Evolutionary conservation across 2,113 vertebrate genomes (phyloP).

Genomic region (Phycodurus eques): DNA sequence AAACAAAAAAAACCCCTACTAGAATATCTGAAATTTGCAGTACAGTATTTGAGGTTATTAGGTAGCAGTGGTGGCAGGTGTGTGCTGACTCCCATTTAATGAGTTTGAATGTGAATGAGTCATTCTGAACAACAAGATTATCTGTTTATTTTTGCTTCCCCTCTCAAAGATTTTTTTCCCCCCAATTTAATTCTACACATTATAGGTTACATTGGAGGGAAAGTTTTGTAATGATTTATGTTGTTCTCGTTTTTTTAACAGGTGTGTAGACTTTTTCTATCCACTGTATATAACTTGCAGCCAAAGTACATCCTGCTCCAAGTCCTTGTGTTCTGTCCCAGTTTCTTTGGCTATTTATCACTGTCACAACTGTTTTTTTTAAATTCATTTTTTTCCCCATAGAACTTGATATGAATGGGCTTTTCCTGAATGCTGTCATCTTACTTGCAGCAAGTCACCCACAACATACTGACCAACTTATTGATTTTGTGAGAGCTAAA

Average conservation of each 20-base stretch:
- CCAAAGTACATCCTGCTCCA: conserved; percentile 18
- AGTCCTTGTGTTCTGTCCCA: conserved; percentile 51
- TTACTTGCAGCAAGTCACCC: conserved; percentile 21
- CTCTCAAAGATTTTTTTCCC: too few species aligned
- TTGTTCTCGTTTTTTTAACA: background rate
- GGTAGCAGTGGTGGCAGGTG: too few species aligned
- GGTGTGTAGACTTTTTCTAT: background rate
- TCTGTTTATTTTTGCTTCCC: too few species aligned
- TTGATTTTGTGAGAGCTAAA: conserved; percentile 5
- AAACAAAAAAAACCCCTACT: too few species aligned
- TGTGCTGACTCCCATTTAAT: too few species aligned
- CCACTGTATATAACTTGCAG: conserved; percentile 18
- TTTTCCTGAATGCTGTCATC: conserved; percentile 25
- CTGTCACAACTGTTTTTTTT: conserved; percentile 47
- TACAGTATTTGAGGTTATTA: too few species aligned
- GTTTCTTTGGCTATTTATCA: conserved; percentile 69
- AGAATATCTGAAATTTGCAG: too few species aligned
- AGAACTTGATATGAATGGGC: conserved; percentile 28
- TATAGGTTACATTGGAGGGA: too few species aligned
- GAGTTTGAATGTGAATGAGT: too few species aligned
- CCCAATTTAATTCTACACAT: too few species aligned
- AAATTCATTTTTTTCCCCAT: background rate
- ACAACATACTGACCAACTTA: background rate
- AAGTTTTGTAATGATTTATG: too few species aligned
- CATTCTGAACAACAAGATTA: too few species aligned